Evolutionary conservation across 2,888 invertebrate genomes (phyloP), one percentile per base, ranked within the genome.

Genomic region (Biston stratarius): DNA sequence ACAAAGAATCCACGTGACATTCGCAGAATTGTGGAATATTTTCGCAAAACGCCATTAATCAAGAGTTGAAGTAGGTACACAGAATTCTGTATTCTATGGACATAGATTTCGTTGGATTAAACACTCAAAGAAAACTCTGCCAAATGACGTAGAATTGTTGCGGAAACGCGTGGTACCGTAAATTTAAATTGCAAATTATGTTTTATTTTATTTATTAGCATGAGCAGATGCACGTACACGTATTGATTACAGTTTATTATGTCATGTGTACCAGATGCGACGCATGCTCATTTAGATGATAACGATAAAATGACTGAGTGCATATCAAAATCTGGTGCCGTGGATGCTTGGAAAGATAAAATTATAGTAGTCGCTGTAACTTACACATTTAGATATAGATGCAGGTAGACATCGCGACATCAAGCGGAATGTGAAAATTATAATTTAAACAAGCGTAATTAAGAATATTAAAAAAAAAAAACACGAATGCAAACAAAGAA

Each of bases 261-360:
- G 40, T 59, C 45, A 55, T 48, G 33, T 42, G 48, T 42, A 55
- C 64, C 64, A 64, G 64, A 64, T 64, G 64, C 33, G 11, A n/a
- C 24, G 60, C 15, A 6, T 59, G 60, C 24, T 36, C 0, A 12
- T 40, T 33, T 64, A 48, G 52, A 6, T 34, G 47, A 64, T 59
- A 55, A 44, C 42, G 11, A 55, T 9, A n/a, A 42, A 33, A 42
- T 24, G 24, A 10, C n/a, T 33, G 55, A n/a, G 24, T 12, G 42
- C 12, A 12, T 33, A 33, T 12, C 38, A 15, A 53, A 40, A 53
- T 53, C 38, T 53, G 38, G 38, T 14, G 47, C 9, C 47, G 15
- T 15, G 9, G 24, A 47, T 15, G 14, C 9, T 14, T 48, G 11
- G 48, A 33, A 33, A 11, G 48, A 15, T 33, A 33, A 48, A 48